Evolutionary conservation across 1,140 invertebrate genomes (phyloP).

Genomic region (Dendroctonus valens): DNA sequence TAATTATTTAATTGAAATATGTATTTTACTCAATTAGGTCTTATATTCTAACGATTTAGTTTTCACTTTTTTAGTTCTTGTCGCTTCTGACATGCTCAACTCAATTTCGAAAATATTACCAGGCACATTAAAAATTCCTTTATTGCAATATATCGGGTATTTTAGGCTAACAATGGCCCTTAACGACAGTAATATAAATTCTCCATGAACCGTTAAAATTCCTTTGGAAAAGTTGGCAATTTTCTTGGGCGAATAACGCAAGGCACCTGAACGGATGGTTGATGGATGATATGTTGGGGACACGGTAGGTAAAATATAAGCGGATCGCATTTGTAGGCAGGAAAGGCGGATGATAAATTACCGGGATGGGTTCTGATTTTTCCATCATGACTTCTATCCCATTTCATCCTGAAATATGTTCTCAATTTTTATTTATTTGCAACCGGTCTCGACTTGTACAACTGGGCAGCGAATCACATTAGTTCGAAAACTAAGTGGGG

Average conservation of each 20-base stretch:
- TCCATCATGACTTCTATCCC: conserved; percentile 24
- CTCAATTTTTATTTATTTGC: conserved; percentile 12
- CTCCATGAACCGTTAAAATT: not conserved
- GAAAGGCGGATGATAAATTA: conserved; percentile 24
- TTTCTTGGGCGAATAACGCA: conserved; percentile 15
- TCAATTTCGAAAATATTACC: not conserved
- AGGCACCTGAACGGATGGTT: conserved; percentile 22
- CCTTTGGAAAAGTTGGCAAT: conserved; percentile 4
- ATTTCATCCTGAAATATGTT: conserved; percentile 21
- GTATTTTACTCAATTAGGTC: too few relatives aligned
- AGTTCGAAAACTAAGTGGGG: too few relatives aligned
- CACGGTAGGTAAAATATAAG: conserved; percentile 25
- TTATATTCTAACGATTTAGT: too few relatives aligned
- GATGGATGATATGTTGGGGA: conserved; percentile 24
- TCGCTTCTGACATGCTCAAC: too few relatives aligned
- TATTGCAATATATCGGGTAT: conserved; percentile 1
- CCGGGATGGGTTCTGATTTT: conserved; percentile 21
- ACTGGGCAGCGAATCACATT: too few relatives aligned
- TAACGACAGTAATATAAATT: conserved; percentile 3
- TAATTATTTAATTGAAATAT: too few relatives aligned
- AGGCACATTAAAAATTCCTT: not conserved
- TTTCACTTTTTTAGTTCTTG: too few relatives aligned
- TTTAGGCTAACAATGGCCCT: not conserved
- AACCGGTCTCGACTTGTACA: too few relatives aligned
- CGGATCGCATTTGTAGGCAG: conserved; percentile 24